Evolutionary conservation across 2,888 invertebrate genomes (phyloP).

Genomic region (Cryptocheilus praepositus): DNA sequence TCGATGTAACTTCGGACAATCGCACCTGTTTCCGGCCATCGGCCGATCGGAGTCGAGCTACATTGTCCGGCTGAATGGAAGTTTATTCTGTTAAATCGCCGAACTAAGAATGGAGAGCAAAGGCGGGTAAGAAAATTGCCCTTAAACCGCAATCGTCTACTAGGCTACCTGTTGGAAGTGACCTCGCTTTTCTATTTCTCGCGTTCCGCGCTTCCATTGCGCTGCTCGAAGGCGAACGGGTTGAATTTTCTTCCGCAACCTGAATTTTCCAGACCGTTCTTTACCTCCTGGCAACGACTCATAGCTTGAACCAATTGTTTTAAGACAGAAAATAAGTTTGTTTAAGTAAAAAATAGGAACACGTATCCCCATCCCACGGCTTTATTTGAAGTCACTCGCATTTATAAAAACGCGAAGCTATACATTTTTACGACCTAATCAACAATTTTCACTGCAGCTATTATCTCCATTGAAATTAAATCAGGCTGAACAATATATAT

Average conservation of each 20-base stretch:
- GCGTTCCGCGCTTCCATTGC: constrained; percentile 16
- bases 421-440: no score
- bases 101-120: constrained; percentile 28
- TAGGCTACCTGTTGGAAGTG: constrained; percentile 61
- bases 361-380: no score
- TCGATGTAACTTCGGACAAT: no score
- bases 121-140: constrained; percentile 52
- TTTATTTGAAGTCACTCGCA: no score
- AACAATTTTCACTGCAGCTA: no score
- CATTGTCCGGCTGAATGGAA: constrained; percentile 11
- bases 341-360: no score
- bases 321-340: no score
- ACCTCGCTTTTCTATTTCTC: constrained; percentile 26
- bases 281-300: not conserved
- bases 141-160: constrained; percentile 53
- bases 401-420: no score
- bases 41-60: not conserved
- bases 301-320: no score
- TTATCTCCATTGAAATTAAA: no score
- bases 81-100: constrained; percentile 1
- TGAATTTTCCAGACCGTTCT: not conserved
- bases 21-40: not conserved
- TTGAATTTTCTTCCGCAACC: not conserved
- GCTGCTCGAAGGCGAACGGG: not conserved
- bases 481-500: no score